Conservation (phyloP, 2,888 invertebrate species). For the Gymnocheta viridis region DNA sequence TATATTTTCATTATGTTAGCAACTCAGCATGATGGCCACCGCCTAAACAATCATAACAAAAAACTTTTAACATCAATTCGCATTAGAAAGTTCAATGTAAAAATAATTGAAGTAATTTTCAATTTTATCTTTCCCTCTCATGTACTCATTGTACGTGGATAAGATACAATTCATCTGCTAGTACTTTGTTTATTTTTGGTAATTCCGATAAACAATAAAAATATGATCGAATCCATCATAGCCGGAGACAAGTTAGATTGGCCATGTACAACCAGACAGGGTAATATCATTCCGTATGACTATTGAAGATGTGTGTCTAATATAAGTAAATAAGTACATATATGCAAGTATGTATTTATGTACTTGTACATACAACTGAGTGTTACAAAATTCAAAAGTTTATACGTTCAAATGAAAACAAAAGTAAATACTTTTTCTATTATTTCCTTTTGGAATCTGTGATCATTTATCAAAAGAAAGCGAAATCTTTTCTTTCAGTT, state of each 20-base stretch:
- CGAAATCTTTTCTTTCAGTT: conserved; percentile 28
- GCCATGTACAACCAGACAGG: background rate
- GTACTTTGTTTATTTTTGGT: background rate
- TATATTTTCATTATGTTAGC: conserved; percentile 3
- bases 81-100: conserved; percentile 66
- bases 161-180: background rate
- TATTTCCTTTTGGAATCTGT: background rate
- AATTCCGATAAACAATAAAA: conserved; percentile 37
- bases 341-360: background rate
- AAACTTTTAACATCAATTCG: conserved; percentile 12
- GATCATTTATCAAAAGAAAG: conserved; percentile 38
- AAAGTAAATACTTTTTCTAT: conserved; percentile 1
- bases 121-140: conserved; percentile 49
- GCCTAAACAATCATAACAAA: conserved; percentile 26
- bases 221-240: conserved; percentile 41
- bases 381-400: background rate
- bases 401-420: conserved; percentile 40
- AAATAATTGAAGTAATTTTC: conserved; percentile 63
- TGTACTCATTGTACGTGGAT: conserved; percentile 24
- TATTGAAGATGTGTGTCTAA: conserved; percentile 20
- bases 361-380: background rate
- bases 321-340: conserved; percentile 7
- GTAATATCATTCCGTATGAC: background rate
- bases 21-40: conserved; percentile 44
- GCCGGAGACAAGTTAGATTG: conserved; percentile 21